Percentiles rank a stretch among this genome's conserved stretches.
Conservation (phyloP, 2,113 vertebrate species). For the Bambusicola thoracicus region DNA sequence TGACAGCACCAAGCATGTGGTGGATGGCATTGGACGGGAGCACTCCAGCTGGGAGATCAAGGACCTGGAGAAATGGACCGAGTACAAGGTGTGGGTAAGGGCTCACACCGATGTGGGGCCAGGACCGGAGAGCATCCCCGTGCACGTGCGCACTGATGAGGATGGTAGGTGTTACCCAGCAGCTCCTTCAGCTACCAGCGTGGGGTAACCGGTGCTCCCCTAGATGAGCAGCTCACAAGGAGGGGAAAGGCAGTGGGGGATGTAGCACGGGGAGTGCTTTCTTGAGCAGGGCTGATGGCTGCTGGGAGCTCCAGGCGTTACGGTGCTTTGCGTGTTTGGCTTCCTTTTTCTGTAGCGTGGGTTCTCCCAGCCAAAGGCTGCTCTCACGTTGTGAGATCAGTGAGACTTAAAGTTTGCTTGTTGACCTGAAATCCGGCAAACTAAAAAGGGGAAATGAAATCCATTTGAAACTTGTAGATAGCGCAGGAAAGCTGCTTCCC, state of each 20-base stretch:
- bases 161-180: slow-evolving; percentile 87
- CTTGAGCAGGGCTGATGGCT: background rate
- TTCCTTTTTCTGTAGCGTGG: background rate
- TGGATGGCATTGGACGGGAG: slow-evolving; percentile 88
- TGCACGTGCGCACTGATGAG: slow-evolving; percentile 92
- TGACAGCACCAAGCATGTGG: slow-evolving; percentile 90
- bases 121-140: slow-evolving; percentile 91
- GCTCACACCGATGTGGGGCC: slow-evolving; percentile 97
- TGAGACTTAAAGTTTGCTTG: slow-evolving; percentile 19
- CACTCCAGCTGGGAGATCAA: slow-evolving; percentile 91
- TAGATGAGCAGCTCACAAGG: background rate
- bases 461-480: slow-evolving; percentile 21
- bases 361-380: background rate
- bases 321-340: too few species aligned
- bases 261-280: background rate
- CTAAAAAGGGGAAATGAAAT: slow-evolving; percentile 7
- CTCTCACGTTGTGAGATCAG: background rate
- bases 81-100: slow-evolving; percentile 98
- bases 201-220: background rate
- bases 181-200: background rate
- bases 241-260: background rate
- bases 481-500: slow-evolving; percentile 40
- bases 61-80: slow-evolving; percentile 98
- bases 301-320: background rate
- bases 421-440: slow-evolving; percentile 38